Evolutionary conservation across 2,888 invertebrate species (phyloP), one percentile per base, ranked within the genome.

Genomic region (Eristalinus aeneus): DNA sequence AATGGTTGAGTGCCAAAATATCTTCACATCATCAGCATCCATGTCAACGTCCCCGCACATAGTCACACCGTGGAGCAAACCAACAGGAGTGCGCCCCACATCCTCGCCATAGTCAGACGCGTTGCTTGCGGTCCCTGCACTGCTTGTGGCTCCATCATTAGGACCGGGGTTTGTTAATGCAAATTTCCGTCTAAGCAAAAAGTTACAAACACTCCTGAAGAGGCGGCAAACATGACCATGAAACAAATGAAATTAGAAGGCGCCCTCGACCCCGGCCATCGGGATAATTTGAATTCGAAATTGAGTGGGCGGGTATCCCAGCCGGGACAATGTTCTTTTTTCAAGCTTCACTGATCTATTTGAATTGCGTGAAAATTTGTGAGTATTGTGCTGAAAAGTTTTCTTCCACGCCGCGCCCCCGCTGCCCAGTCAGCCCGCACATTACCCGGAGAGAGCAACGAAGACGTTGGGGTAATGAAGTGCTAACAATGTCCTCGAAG

Each of bases 401-500:
- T 83, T 64, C 73, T 39, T 56, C 46, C 54, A 36, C 34, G 8
- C 16, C 20, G 12, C 54, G 34, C 1, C 72, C n/a, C 27, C 8
- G 12, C 31, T 16, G 23, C 11, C 32, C 32, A 39, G 36, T 27
- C 10, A 32, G n/a, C 39, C 12, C 34, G 31, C 12, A 22, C 23
- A 56, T 12, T 11, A 27, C n/a, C n/a, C 36, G 60, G 31, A 5
- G 16, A 6, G 34, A 16, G 23, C 20, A 12, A 64, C 69, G 73
- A 74, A 46, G 46, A 46, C 46, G 46, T 16, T 78, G 79, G 74
- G 81, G 86, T 86, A 86, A 86, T 86, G 86, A 86, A 86, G 86
- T 86, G 86, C 86, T 86, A 86, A 86, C 86, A 86, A 82, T 78
- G 77, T 67, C 81, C 82, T 78, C 73, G 86, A 78, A 82, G 77